Percentiles rank a stretch among this genome's conserved stretches.
phyloP scores from a whole-genome alignment of 1,140 invertebrate species.

The Bombus affinis region DNA sequence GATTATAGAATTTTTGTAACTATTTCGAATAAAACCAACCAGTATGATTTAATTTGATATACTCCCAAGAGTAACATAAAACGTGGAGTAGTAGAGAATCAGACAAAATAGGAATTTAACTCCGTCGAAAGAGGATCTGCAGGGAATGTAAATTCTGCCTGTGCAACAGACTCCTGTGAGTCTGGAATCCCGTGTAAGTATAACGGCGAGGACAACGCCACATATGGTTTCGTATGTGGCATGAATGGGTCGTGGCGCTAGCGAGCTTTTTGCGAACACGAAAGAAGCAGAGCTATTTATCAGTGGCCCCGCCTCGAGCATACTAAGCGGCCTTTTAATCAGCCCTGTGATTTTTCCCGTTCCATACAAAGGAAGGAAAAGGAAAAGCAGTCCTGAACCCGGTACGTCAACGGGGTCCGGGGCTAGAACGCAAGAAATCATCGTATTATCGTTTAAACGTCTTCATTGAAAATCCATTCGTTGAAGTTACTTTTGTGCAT shows the following conservation, averaged over 20 bases:
- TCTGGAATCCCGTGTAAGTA: slow-evolving; percentile 57
- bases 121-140: background rate
- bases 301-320: slow-evolving; percentile 63
- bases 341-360: slow-evolving; percentile 50
- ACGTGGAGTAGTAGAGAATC: too few species aligned
- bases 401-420: slow-evolving; percentile 5
- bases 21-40: background rate
- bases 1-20: background rate
- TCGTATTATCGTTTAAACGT: slow-evolving; percentile 46
- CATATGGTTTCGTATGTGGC: slow-evolving; percentile 68
- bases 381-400: slow-evolving; percentile 21
- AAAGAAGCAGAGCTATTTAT: slow-evolving; percentile 72
- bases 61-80: too few species aligned
- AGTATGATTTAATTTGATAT: background rate
- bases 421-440: slow-evolving; percentile 27
- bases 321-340: slow-evolving; percentile 65
- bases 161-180: slow-evolving; percentile 39
- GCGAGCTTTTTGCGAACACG: slow-evolving; percentile 62
- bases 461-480: slow-evolving; percentile 35
- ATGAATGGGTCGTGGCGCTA: slow-evolving; percentile 71
- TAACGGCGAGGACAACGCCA: slow-evolving; percentile 51
- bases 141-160: slow-evolving; percentile 46
- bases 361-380: slow-evolving; percentile 15
- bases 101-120: slow-evolving; percentile 5
- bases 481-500: background rate